Conservation (phyloP, 2,797 vertebrate genomes). For the Momotus momota region DNA sequence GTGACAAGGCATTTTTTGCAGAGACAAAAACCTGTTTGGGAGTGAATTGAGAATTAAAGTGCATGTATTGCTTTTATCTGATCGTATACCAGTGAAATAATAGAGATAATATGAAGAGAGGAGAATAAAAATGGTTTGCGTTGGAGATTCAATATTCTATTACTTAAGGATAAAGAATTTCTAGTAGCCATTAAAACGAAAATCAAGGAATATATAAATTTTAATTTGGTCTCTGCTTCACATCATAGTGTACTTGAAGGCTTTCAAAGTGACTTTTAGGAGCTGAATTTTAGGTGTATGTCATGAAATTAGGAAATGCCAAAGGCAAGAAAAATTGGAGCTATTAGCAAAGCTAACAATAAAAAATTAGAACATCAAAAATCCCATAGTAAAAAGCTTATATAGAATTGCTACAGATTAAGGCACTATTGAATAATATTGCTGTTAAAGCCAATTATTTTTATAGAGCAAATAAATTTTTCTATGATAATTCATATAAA, state of each 20-base stretch:
- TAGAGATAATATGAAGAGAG: slow-evolving; percentile 68
- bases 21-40: slow-evolving; percentile 50
- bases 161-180: slow-evolving; percentile 82
- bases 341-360: slow-evolving; percentile 75
- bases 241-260: slow-evolving; percentile 50
- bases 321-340: slow-evolving; percentile 75
- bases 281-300: slow-evolving; percentile 66
- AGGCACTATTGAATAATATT: slow-evolving; percentile 78
- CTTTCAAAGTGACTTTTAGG: slow-evolving; percentile 67
- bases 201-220: slow-evolving; percentile 81
- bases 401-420: slow-evolving; percentile 73
- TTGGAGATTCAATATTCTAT: slow-evolving; percentile 77
- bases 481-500: slow-evolving; percentile 80
- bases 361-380: slow-evolving; percentile 78
- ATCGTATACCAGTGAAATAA: slow-evolving; percentile 67
- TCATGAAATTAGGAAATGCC: slow-evolving; percentile 70
- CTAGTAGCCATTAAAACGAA: slow-evolving; percentile 79
- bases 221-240: slow-evolving; percentile 76
- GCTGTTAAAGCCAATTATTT: slow-evolving; percentile 82
- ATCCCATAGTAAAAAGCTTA: slow-evolving; percentile 73
- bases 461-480: slow-evolving; percentile 81
- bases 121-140: slow-evolving; percentile 74
- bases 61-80: slow-evolving; percentile 61
- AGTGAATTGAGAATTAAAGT: slow-evolving; percentile 68
- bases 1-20: slow-evolving; percentile 7